Percentiles rank a stretch among this genome's conserved stretches.
phyloP scores from a whole-genome alignment of 2,797 vertebrate genomes.

The Megaceryle alcyon region DNA sequence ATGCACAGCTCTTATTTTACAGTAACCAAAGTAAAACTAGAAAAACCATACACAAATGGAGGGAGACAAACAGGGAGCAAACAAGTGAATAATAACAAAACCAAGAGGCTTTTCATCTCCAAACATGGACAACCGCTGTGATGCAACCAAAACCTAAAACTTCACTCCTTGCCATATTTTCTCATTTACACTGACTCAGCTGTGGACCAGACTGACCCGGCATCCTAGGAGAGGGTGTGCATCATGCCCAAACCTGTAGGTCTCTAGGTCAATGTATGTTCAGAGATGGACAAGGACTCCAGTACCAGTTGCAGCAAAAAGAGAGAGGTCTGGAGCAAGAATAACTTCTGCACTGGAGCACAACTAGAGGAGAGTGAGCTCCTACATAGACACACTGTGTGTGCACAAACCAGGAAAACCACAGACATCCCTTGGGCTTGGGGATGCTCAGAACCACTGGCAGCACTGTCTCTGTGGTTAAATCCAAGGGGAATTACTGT shows the following conservation, averaged over 20 bases:
- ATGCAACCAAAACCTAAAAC: background rate
- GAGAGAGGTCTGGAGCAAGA: background rate
- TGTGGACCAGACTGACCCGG: background rate
- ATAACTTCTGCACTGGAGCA: background rate
- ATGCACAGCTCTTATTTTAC: background rate
- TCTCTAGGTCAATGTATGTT: background rate
- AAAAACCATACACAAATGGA: background rate
- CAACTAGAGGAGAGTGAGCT: background rate
- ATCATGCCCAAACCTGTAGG: background rate
- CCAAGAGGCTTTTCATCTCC: background rate
- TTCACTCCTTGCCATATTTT: background rate
- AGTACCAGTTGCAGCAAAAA: background rate
- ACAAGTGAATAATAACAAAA: background rate
- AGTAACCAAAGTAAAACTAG: background rate
- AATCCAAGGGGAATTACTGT: background rate
- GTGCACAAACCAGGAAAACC: background rate
- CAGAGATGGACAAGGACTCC: background rate
- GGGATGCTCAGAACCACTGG: background rate
- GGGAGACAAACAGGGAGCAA: background rate
- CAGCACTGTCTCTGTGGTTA: background rate
- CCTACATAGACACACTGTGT: background rate
- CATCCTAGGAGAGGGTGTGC: background rate
- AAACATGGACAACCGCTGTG: fast-evolving
- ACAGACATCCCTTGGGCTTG: background rate
- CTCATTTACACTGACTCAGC: background rate